Conservation (phyloP, 2,888 invertebrate species). For the Prenolepis imparis region DNA sequence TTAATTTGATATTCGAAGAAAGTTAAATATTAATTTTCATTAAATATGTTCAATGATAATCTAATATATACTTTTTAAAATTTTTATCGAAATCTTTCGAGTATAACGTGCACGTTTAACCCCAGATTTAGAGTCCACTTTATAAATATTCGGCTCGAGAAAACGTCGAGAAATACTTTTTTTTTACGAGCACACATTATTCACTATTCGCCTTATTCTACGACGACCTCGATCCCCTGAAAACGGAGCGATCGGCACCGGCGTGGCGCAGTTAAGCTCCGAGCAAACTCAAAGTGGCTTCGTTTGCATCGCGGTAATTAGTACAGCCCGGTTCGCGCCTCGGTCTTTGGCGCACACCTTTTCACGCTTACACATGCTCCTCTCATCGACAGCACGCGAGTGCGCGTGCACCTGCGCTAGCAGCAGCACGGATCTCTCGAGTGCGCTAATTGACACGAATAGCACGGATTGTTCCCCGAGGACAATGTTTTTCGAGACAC, state of each 20-base stretch:
- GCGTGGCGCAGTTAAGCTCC: conserved; percentile 39
- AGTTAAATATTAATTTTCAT: background rate
- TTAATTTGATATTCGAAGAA: background rate
- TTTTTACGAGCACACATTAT: conserved; percentile 24
- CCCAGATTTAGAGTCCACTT: background rate
- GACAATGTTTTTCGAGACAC: conserved; percentile 61
- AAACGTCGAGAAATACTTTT: background rate
- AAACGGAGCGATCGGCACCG: conserved; percentile 39
- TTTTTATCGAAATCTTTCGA: background rate
- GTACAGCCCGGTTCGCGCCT: conserved; percentile 45
- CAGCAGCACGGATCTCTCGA: conserved; percentile 1
- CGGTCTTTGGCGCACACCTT: conserved; percentile 57
- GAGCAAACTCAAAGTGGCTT: conserved; percentile 36
- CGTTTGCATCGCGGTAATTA: conserved; percentile 69
- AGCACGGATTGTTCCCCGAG: conserved; percentile 69
- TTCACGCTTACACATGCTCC: conserved; percentile 57
- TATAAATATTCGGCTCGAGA: background rate
- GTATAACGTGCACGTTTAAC: no score
- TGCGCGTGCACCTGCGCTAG: conserved; percentile 70
- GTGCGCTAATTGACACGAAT: conserved; percentile 74
- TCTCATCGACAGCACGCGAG: conserved; percentile 31
- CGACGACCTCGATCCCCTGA: conserved; percentile 63
- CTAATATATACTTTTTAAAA: no score
- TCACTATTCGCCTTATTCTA: conserved; percentile 36
- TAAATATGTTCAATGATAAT: no score